Base-by-base conservation (phyloP, 2,797 vertebrate genomes). In the Picus viridis region DNA sequence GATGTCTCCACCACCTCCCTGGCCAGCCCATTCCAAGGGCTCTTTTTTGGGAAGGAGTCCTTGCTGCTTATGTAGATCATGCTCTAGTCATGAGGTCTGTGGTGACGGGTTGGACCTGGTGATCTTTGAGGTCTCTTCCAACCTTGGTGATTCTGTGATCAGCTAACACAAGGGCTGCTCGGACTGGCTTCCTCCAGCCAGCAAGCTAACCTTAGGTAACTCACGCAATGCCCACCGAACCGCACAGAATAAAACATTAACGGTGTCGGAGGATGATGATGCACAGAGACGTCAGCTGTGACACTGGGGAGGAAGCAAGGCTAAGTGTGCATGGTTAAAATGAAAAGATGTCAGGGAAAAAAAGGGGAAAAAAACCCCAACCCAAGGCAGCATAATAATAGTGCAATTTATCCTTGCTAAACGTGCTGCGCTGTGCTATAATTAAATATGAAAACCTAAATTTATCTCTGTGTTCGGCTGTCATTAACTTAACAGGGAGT, bases 391-490 rank as follows among this genome's bases (percentile, higher is more conserved):
- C 98, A 98, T 98, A 98, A 98, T 98, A 99, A 99, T 98, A 97
- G 98, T 98, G 98, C 98, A 98, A 98, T 99, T 98, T 98, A 99
- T 99, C 98, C 98, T 97, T 96, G 97, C 97, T 98, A 98, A 98
- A 98, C 86, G 98, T 97, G 97, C 97, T 96, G 97, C 97, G 97
- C 98, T 98, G 98, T 96, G 96, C 98, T 98, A 98, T 99, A 99
- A 99, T 99, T 99, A 99, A 99, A 99, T 98, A 98, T 98, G 98
- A 99, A 99, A 99, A 98, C 98, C 98, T 98, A 98, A 98, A 99
- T 99, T 98, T 98, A 99, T 99, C 97, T 98, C 98, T 98, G 97
- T 96, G 97, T 98, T 98, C 97, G 97, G 98, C 97, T 98, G 98
- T 99, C 98, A 98, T 99, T 99, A 98, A 99, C 99, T 98, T 98